Conservation (phyloP, 2,888 invertebrate genomes). For the Balanococcus diminutus region DNA sequence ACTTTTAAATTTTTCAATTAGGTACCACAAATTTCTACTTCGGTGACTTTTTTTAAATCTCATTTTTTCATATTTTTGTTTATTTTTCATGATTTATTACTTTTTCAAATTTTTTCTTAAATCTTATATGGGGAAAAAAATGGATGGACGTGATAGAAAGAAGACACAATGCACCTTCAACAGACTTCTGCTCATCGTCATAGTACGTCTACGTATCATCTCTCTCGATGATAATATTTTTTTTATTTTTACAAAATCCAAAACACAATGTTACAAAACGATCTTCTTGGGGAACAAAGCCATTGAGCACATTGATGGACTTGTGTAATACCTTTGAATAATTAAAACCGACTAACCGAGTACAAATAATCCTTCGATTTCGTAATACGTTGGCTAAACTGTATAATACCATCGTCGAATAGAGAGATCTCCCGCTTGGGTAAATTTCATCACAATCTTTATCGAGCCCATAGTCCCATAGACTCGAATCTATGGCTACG, state of each 20-base stretch:
- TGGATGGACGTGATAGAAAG: neutral
- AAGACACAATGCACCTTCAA: neutral
- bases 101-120: no score
- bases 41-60: no score
- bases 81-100: no score
- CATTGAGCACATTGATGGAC: neutral
- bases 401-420: neutral
- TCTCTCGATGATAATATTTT: neutral
- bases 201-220: neutral
- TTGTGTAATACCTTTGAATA: neutral
- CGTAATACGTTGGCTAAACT: neutral
- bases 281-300: neutral
- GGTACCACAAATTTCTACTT: no score
- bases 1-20: neutral
- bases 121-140: no score
- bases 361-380: neutral
- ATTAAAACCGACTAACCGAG: conserved; percentile 1
- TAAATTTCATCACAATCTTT: neutral
- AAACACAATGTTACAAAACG: neutral
- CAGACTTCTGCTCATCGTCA: neutral
- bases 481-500: neutral
- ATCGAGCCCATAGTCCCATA: neutral
- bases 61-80: no score
- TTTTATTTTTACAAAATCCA: neutral
- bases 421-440: neutral